These are phyloP conservation scores for Ceuthmochares aereus DNA, from an alignment of 2,113 vertebrate species.

Conservation along the genomic window DNA sequence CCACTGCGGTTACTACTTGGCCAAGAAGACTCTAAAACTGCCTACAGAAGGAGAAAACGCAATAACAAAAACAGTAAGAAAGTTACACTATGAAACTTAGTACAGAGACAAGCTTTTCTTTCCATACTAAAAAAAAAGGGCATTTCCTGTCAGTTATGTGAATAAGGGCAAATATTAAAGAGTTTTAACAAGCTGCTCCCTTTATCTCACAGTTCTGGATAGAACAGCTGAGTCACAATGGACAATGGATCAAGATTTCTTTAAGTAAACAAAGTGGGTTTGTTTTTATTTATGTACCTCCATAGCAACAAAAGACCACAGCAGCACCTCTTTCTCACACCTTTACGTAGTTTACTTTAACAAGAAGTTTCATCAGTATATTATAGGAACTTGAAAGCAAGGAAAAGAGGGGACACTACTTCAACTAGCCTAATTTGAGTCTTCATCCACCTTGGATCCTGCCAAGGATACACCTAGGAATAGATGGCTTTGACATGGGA, in stretches of 20 bases:
- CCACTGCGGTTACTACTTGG: conserved; percentile 94
- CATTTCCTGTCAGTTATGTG: not conserved
- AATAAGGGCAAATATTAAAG: not conserved
- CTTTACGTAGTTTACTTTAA: not conserved
- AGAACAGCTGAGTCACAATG: not conserved
- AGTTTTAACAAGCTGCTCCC: not conserved
- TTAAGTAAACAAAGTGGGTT: not conserved
- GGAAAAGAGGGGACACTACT: not conserved
- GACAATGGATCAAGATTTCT: not conserved
- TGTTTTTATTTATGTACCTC: not conserved
- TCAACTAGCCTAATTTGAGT: not conserved
- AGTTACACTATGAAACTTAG: not conserved
- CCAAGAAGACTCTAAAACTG: conserved; percentile 94
- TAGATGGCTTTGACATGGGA: not conserved
- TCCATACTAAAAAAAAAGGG: not conserved
- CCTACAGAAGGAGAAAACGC: conserved; percentile 74
- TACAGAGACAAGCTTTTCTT: not conserved
- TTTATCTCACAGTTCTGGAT: not conserved
- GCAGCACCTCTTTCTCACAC: not conserved
- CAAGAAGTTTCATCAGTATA: not conserved
- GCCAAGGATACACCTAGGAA: not conserved
- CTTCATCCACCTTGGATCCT: not conserved
- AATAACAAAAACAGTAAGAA: not conserved
- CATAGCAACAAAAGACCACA: not conserved
- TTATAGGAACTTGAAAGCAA: not conserved